phyloP scores from a whole-genome alignment of 2,888 invertebrate species.

The Pherbina coryleti region DNA sequence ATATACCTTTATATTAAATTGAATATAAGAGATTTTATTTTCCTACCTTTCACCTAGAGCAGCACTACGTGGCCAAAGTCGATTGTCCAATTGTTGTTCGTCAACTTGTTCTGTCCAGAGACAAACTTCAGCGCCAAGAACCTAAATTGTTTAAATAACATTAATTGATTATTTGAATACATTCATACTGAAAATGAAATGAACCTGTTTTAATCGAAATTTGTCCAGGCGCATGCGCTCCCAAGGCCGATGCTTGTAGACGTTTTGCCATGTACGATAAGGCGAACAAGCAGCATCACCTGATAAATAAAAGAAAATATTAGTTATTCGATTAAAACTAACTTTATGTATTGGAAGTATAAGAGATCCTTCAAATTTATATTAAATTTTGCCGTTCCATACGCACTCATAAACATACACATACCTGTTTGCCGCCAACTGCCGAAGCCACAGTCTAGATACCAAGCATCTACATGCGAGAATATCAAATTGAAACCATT shows the following conservation, averaged over 20 bases:
- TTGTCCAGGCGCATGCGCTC: constrained; percentile 70
- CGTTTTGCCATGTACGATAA: constrained; percentile 88
- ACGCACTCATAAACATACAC: not conserved
- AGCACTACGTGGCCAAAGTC: constrained; percentile 86
- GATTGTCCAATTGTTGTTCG: constrained; percentile 79
- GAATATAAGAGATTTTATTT: not conserved
- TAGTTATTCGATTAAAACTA: not conserved
- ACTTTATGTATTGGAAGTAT: not conserved
- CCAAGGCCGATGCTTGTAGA: constrained; percentile 88
- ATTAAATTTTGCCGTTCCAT: not conserved
- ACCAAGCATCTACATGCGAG: constrained; percentile 91
- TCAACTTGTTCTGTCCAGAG: constrained; percentile 89
- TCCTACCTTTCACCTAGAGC: constrained; percentile 81
- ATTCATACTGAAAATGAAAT: not conserved
- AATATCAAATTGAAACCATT: constrained; percentile 83
- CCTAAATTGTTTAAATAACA: constrained; percentile 49
- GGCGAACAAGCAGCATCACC: constrained; percentile 90
- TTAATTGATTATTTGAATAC: no score
- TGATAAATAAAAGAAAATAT: constrained; percentile 32
- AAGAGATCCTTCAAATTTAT: no score
- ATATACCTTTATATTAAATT: not conserved
- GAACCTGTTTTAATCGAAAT: constrained; percentile 64
- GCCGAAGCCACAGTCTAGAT: constrained; percentile 89
- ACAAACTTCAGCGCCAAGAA: constrained; percentile 82
- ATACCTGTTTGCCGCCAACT: constrained; percentile 81